Evolutionary conservation across 2,113 vertebrate species (phyloP).

Genomic region (Sialia sialis): DNA sequence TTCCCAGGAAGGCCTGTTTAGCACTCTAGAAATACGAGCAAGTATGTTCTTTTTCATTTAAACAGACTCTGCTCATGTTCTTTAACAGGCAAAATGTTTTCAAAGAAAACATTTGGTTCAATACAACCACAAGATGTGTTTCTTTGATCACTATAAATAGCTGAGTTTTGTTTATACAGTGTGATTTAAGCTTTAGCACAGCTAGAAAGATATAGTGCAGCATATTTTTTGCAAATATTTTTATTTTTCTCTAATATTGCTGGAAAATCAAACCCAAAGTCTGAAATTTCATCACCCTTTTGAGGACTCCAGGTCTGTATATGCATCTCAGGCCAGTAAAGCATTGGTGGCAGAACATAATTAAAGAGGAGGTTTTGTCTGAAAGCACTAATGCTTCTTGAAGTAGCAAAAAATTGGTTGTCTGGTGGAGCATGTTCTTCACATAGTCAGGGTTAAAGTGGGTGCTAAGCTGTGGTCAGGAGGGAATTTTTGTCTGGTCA

Average conservation of each 20-base stretch:
- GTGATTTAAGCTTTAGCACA: not conserved
- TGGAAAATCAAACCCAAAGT: not conserved
- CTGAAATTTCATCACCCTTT: not conserved
- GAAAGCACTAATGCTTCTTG: not conserved
- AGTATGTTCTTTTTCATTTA: slow-evolving; percentile 2
- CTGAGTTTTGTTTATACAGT: not conserved
- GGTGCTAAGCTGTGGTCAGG: not conserved
- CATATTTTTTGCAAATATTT: not conserved
- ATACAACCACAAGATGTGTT: not conserved
- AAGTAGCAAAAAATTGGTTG: not conserved
- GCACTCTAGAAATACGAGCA: not conserved
- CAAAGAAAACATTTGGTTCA: slow-evolving; percentile 13
- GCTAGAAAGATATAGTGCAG: not conserved
- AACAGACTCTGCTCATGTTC: not conserved
- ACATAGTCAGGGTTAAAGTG: not conserved
- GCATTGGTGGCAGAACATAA: not conserved
- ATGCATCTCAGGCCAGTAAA: not conserved
- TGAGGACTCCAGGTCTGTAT: not conserved
- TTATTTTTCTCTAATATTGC: not conserved
- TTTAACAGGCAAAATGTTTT: not conserved
- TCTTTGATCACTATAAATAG: slow-evolving; percentile 22
- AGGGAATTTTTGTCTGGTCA: not conserved
- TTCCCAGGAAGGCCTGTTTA: not conserved
- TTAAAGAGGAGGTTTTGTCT: not conserved
- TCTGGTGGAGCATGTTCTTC: not conserved